Evolutionary conservation across 2,797 vertebrate genomes (phyloP).

Genomic region (Hirundo rustica): DNA sequence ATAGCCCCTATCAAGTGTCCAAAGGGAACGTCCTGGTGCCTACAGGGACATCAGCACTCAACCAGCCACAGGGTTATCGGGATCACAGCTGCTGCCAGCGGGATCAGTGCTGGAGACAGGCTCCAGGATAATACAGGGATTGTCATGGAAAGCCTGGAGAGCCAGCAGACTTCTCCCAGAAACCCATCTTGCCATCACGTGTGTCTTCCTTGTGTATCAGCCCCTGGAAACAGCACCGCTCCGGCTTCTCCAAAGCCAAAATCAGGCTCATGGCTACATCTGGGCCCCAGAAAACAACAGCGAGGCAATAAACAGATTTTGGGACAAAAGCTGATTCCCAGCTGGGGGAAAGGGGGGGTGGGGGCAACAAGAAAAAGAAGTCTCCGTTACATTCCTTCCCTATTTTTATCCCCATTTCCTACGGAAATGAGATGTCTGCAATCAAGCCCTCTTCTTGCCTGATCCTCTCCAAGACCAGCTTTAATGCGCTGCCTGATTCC

Average conservation of each 20-base stretch:
- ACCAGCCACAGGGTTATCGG: rapidly evolving
- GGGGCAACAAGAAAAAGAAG: not conserved
- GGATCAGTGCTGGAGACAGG: not conserved
- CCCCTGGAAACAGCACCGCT: not conserved
- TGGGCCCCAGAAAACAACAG: slow-evolving; percentile 25
- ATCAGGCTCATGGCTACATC: not conserved
- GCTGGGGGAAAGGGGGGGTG: not conserved
- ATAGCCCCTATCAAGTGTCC: not conserved
- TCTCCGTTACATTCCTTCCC: not conserved
- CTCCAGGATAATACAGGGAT: no score
- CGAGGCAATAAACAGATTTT: not conserved
- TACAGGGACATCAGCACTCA: not conserved
- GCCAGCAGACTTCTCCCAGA: not conserved
- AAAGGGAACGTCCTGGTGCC: not conserved
- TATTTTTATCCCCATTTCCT: slow-evolving; percentile 58
- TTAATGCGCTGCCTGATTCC: not conserved
- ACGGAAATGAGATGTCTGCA: slow-evolving; percentile 43
- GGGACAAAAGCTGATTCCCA: slow-evolving; percentile 23
- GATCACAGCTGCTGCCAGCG: not conserved
- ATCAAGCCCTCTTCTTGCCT: slow-evolving; percentile 33
- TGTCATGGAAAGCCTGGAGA: not conserved
- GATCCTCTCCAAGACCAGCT: not conserved
- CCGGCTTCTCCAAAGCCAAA: not conserved
- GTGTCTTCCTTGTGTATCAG: not conserved
- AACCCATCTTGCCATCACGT: rapidly evolving